Evolutionary conservation across 2,797 vertebrate genomes (phyloP).

Genomic region (Coluber constrictor): DNA sequence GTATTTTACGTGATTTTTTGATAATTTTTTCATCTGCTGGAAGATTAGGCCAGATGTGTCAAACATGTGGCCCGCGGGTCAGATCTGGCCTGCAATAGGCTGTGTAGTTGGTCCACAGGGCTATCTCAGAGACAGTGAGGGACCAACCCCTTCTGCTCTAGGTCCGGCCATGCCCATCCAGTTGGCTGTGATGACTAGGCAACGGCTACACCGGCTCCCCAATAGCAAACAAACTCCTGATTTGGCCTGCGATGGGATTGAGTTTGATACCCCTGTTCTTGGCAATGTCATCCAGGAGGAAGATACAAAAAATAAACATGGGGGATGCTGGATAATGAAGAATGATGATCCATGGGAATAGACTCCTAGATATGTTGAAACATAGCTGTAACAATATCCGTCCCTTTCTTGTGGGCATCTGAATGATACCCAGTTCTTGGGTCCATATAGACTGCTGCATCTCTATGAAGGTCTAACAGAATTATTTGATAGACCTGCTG

Average conservation of each 20-base stretch:
- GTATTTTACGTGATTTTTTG: neutral
- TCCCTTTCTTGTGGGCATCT: neutral
- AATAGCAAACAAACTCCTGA: neutral
- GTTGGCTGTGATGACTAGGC: neutral
- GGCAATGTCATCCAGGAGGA: neutral
- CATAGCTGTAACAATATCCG: neutral
- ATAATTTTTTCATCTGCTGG: neutral
- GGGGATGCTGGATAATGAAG: neutral
- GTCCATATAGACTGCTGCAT: neutral
- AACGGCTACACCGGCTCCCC: neutral
- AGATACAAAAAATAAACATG: neutral
- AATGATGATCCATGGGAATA: neutral
- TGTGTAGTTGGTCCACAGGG: neutral
- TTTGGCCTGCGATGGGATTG: neutral
- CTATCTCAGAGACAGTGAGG: neutral
- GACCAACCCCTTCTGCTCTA: neutral
- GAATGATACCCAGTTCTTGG: neutral
- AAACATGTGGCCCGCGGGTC: neutral
- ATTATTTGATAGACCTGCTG: neutral
- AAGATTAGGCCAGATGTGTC: neutral
- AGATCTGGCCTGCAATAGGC: neutral
- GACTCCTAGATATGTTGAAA: neutral
- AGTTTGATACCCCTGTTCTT: neutral
- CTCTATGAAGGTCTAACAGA: neutral
- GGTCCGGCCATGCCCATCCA: neutral